phyloP scores from a whole-genome alignment of 2,113 vertebrate species.

The Phasianus colchicus region DNA sequence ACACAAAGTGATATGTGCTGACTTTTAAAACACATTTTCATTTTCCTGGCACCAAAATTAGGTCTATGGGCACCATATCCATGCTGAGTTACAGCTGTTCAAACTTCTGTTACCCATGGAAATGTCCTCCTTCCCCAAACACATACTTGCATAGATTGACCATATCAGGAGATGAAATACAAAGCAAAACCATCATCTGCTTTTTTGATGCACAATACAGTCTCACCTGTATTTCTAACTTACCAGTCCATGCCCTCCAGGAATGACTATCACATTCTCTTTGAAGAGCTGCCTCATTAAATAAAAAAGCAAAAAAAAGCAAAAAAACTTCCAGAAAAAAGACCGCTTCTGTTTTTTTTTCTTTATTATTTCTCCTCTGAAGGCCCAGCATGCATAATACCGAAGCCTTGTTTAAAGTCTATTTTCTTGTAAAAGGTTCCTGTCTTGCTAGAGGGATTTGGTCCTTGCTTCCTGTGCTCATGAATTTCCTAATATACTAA shows the following conservation, averaged over 20 bases:
- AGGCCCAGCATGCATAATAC: slow-evolving; percentile 26
- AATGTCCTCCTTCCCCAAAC: background rate
- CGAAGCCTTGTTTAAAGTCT: slow-evolving; percentile 23
- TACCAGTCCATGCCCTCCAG: slow-evolving; percentile 66
- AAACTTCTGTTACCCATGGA: slow-evolving; percentile 18
- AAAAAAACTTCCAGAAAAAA: slow-evolving; percentile 51
- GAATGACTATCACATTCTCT: slow-evolving; percentile 63
- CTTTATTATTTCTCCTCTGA: slow-evolving; percentile 30
- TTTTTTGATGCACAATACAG: slow-evolving; percentile 40
- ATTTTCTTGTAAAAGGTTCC: slow-evolving; percentile 43
- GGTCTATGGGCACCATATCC: slow-evolving; percentile 29
- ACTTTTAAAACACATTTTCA: slow-evolving; percentile 35
- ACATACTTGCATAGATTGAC: background rate
- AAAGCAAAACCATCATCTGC: slow-evolving; percentile 45
- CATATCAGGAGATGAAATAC: slow-evolving; percentile 33
- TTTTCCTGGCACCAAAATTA: slow-evolving; percentile 47
- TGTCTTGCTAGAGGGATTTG: background rate
- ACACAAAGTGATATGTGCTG: background rate
- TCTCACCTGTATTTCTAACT: slow-evolving; percentile 53
- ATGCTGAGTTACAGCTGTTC: slow-evolving; percentile 69
- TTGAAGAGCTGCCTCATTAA: slow-evolving; percentile 65
- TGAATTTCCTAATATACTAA: background rate
- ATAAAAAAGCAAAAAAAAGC: slow-evolving; percentile 65
- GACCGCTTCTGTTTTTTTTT: slow-evolving; percentile 22
- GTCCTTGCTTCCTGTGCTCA: background rate